Conservation (phyloP, 2,797 vertebrate genomes). For the Meda fulgida region DNA sequence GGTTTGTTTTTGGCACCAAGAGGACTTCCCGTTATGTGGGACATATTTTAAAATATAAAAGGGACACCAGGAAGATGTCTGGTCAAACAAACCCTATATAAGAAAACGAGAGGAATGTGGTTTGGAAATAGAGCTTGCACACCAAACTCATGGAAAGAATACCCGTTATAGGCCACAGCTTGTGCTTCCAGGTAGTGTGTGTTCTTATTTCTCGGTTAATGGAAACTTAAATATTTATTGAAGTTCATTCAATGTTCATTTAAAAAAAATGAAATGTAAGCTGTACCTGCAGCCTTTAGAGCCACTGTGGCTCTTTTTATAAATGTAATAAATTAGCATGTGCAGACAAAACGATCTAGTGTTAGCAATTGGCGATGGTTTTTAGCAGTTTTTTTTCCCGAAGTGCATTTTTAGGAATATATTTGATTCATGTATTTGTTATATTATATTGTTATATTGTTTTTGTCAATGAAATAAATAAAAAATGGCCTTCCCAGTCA, state of each 20-base stretch:
- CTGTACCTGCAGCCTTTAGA: neutral
- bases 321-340: neutral
- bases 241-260: slow-evolving; percentile 18
- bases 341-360: neutral
- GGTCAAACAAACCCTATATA: slow-evolving; percentile 52
- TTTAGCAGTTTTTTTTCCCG: neutral
- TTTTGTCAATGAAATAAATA: neutral
- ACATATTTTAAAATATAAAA: neutral
- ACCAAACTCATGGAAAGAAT: slow-evolving; percentile 51
- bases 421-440: neutral
- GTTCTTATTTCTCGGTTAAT: slow-evolving; percentile 36
- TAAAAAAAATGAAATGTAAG: neutral
- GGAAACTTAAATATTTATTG: slow-evolving; percentile 46
- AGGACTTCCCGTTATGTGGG: slow-evolving; percentile 52
- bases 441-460: no score
- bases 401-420: no score
- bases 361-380: neutral
- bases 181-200: slow-evolving; percentile 36
- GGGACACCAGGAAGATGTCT: slow-evolving; percentile 43
- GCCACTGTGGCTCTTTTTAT: neutral
- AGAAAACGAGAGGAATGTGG: slow-evolving; percentile 54
- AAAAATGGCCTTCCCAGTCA: neutral
- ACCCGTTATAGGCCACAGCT: slow-evolving; percentile 26
- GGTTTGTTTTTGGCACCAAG: slow-evolving; percentile 58
- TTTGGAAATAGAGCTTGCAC: slow-evolving; percentile 46